Evolutionary conservation across 1,140 invertebrate species (phyloP), one percentile per base, ranked within the genome.

Genomic region (Aleiodes sp.): DNA sequence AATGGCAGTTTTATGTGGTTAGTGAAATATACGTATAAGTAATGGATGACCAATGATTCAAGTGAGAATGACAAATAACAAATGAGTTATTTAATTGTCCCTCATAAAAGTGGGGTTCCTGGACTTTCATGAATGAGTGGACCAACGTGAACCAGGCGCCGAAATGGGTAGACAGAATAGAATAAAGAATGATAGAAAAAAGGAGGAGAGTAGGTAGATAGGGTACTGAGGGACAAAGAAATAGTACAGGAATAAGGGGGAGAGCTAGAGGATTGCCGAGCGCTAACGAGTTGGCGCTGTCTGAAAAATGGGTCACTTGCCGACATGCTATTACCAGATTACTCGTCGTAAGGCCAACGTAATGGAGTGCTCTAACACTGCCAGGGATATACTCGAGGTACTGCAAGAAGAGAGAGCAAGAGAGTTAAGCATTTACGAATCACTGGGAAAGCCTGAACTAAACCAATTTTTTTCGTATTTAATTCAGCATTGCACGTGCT

Each of bases 311-410:
- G 66, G 66, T 62, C 66, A 62, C 66, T 68, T 68, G 66, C 41
- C 35, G 66, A 68, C 66, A 68, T 62, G 66, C 66, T 68, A 68
- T 68, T 68, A 68, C 66, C 37, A 68, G 66, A 68, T 68, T 68
- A 68, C 66, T 29, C 65, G 56, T 68, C 57, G 37, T 68, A 68
- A 61, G 37, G 65, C 37, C 52, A 31, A 62, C 57, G 31, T 68
- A 68, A 68, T 61, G 57, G 56, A 68, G 21, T 60, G 26, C 39
- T 43, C 35, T 12, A 65, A 65, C 64, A 56, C 57, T 31, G 29
- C 10, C 28, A 46, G 63, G 21, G 46, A 21, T 52, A 52, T 52
- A 52, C 46, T 24, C 21, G 19, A 21, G 46, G 21, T 12, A 24
- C 6, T 2, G 4, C 16, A 8, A 9, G 16, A 6, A 8, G 46